These are phyloP conservation scores for Melanotus villosus DNA, from an alignment of 2,888 invertebrate species.

Conservation along the genomic window DNA sequence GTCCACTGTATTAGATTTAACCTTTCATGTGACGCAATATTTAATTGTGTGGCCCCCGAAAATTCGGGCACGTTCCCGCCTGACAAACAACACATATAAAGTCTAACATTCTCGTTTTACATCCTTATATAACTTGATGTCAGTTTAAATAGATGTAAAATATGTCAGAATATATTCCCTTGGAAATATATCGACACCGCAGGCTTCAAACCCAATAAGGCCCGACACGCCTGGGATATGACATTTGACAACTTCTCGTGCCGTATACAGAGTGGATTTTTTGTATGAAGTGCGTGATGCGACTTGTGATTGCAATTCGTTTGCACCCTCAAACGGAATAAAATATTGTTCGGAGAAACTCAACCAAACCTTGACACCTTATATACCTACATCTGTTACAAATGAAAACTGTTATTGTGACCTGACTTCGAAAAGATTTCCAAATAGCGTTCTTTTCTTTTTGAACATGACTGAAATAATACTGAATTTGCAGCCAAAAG, in stretches of 20 bases:
- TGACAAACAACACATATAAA: too few relatives aligned
- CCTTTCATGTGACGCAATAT: constrained; percentile 35
- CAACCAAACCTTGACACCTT: not conserved
- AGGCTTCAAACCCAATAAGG: constrained; percentile 50
- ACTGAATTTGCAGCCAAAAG: too few relatives aligned
- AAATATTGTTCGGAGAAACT: constrained; percentile 41
- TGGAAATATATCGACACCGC: constrained; percentile 47
- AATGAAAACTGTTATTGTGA: not conserved
- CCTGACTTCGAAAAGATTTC: not conserved
- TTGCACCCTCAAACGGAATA: constrained; percentile 51
- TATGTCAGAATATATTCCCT: constrained; percentile 42
- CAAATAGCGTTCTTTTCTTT: too few relatives aligned
- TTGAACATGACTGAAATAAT: too few relatives aligned
- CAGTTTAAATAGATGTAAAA: constrained; percentile 44
- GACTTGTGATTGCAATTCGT: constrained; percentile 53
- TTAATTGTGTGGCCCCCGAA: constrained; percentile 29
- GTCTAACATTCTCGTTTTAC: constrained; percentile 19
- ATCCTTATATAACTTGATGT: constrained; percentile 19
- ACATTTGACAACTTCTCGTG: constrained; percentile 51
- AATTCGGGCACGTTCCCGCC: too few relatives aligned
- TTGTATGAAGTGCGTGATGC: constrained; percentile 54
- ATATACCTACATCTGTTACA: not conserved
- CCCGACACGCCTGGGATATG: constrained; percentile 44
- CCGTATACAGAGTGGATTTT: constrained; percentile 55
- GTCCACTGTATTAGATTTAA: constrained; percentile 43